phyloP scores from a whole-genome alignment of 2,113 vertebrate genomes.

The Tachysurus fulvidraco region DNA sequence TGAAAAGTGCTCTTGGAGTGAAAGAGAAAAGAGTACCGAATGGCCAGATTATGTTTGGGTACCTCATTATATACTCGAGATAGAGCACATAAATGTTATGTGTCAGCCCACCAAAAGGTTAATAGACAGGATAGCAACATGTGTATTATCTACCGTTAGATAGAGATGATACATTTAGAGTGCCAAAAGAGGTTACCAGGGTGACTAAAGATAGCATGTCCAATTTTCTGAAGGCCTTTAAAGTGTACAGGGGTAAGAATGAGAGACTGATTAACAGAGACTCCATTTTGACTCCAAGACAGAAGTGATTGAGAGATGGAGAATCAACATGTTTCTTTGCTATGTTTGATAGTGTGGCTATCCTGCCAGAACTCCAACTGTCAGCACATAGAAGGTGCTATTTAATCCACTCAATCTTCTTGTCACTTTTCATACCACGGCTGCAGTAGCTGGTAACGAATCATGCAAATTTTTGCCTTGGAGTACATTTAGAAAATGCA shows the following conservation, averaged over 20 bases:
- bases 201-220: neutral
- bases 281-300: neutral
- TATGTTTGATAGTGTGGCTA: neutral
- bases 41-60: neutral
- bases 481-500: neutral
- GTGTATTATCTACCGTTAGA: neutral
- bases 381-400: neutral
- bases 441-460: neutral
- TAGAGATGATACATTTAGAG: neutral
- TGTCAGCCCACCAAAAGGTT: neutral
- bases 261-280: neutral
- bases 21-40: neutral
- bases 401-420: neutral
- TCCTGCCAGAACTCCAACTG: neutral
- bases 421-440: neutral
- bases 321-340: neutral
- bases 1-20: neutral
- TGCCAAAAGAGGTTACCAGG: neutral
- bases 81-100: neutral
- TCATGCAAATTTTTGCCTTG: neutral
- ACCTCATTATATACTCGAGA: neutral
- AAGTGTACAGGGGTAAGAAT: neutral
- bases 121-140: neutral
- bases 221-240: neutral
- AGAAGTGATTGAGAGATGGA: neutral